Evolutionary conservation across 2,888 invertebrate species (phyloP).

Genomic region (Schizaphis graminum): DNA sequence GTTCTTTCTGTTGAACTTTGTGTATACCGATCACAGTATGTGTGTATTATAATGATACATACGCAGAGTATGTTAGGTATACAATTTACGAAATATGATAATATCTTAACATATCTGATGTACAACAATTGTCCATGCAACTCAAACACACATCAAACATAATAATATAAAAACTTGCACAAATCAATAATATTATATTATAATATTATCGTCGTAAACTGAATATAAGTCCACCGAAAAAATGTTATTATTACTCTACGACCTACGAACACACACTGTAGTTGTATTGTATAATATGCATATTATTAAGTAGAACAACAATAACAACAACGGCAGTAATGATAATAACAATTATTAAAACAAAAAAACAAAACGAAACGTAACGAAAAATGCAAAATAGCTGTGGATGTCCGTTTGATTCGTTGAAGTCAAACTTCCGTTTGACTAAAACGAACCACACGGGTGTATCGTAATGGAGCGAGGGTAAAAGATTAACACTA

Average conservation of each 20-base stretch:
- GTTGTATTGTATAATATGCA: slow-evolving; percentile 1
- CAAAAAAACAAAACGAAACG: too few relatives aligned
- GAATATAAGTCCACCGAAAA: background rate
- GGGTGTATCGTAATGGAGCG: background rate
- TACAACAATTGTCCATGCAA: slow-evolving; percentile 9
- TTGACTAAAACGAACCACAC: slow-evolving; percentile 48
- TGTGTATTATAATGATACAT: background rate
- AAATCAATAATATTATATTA: slow-evolving; percentile 19
- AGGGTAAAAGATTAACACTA: background rate
- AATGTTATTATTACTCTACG: background rate
- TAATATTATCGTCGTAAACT: background rate
- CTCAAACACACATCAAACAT: slow-evolving; percentile 40
- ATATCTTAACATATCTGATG: background rate
- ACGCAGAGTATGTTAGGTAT: background rate
- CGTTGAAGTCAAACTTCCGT: slow-evolving; percentile 12
- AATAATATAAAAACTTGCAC: background rate
- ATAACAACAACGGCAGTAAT: background rate
- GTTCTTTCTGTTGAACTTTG: background rate
- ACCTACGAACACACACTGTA: background rate
- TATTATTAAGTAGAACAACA: background rate
- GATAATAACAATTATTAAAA: background rate
- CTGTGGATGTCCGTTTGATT: background rate
- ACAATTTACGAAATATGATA: background rate
- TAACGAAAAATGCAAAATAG: background rate
- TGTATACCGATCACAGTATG: background rate